Conservation (phyloP, 2,797 vertebrate genomes). For the Hypotaenidia philippensis region DNA sequence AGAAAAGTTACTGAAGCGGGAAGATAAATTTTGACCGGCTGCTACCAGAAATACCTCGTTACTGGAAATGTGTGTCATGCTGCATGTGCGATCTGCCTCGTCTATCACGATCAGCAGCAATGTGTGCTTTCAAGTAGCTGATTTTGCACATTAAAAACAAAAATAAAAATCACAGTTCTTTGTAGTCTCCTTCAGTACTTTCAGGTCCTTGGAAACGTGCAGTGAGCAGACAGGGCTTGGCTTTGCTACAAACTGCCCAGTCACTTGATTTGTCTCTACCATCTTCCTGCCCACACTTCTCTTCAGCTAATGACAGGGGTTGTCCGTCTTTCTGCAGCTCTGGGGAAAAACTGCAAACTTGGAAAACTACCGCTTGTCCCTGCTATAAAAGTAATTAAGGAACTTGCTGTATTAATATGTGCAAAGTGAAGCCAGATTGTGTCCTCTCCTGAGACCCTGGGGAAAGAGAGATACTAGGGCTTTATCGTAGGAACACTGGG, state of each 20-base stretch:
- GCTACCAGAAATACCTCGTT: not conserved
- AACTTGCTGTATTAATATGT: constrained; percentile 32
- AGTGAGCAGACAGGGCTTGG: not conserved
- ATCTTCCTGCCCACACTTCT: not conserved
- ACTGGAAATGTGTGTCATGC: not conserved
- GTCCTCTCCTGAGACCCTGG: constrained; percentile 29
- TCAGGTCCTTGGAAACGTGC: not conserved
- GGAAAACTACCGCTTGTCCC: not conserved
- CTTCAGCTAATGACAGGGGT: not conserved
- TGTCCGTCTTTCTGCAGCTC: not conserved
- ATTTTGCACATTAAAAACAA: not conserved
- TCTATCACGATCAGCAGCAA: not conserved
- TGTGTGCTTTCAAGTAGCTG: not conserved
- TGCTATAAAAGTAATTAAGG: constrained; percentile 45
- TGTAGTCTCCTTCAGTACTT: not conserved
- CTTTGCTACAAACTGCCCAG: not conserved
- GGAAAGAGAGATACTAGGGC: constrained; percentile 8
- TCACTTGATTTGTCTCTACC: not conserved
- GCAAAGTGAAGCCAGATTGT: not conserved
- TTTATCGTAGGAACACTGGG: constrained; percentile 24
- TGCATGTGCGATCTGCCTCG: not conserved
- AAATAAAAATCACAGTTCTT: not conserved
- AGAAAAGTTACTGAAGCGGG: not conserved
- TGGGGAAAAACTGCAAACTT: not conserved
- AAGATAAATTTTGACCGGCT: not conserved